Conservation (phyloP, 2,113 vertebrate species). For the Capra hircus region DNA sequence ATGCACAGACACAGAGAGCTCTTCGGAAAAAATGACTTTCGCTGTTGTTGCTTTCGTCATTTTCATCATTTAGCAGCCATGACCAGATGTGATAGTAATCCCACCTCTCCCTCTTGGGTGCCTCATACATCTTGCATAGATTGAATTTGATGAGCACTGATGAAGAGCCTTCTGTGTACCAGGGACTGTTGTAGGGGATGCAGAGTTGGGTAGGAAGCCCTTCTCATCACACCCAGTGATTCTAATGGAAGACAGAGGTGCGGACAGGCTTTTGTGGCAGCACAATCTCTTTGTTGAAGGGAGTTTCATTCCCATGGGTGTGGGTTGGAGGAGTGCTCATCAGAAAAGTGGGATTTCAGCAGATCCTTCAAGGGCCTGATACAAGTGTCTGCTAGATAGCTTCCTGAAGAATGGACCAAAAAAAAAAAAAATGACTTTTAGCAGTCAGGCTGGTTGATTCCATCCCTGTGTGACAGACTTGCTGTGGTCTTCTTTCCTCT, state of each 20-base stretch:
- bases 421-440: not conserved
- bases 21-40: not conserved
- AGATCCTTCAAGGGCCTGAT: not conserved
- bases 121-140: not conserved
- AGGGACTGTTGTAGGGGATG: not conserved
- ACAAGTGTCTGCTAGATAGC: not conserved
- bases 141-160: not conserved
- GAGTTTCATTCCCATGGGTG: not conserved
- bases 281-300: not conserved
- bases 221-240: not conserved
- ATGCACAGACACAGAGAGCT: not conserved
- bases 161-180: not conserved
- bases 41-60: not conserved
- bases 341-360: not conserved
- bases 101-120: not conserved
- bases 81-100: not conserved
- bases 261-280: not conserved
- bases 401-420: not conserved
- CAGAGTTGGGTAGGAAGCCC: not conserved
- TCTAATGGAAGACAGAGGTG: not conserved
- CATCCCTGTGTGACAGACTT: not conserved
- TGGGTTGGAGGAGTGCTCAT: not conserved
- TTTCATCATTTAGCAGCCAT: not conserved
- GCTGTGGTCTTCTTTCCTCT: not conserved
- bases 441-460: not conserved